phyloP scores from a whole-genome alignment of 1,140 invertebrate species.

The Penaeus vannamei region DNA sequence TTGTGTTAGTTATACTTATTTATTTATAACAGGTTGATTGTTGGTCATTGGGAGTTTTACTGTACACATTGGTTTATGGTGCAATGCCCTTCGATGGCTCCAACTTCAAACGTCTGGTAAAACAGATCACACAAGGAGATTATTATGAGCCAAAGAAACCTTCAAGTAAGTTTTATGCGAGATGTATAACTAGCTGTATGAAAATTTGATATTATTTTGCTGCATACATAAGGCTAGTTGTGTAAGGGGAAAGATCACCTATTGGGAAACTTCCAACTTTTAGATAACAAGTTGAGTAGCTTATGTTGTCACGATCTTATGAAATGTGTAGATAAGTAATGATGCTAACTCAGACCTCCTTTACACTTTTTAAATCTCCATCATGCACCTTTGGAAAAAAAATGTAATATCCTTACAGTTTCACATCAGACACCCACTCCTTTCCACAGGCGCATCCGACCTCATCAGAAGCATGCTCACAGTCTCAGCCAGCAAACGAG shows the following conservation, averaged over 20 bases:
- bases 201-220: not conserved
- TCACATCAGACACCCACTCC: conserved; percentile 55
- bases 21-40: conserved; percentile 79
- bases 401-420: too few species aligned
- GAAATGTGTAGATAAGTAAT: too few species aligned
- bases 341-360: too few species aligned
- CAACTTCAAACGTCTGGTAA: conserved; percentile 96
- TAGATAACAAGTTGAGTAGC: too few species aligned
- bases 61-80: conserved; percentile 98
- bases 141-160: conserved; percentile 97
- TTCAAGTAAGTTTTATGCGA: conserved; percentile 80
- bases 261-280: too few species aligned
- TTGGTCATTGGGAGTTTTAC: conserved; percentile 96
- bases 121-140: conserved; percentile 96
- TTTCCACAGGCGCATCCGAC: conserved; percentile 86
- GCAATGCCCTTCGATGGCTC: conserved; percentile 99
- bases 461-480: conserved; percentile 95
- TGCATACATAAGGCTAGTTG: too few species aligned
- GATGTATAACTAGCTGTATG: not conserved
- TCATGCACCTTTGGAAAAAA: too few species aligned
- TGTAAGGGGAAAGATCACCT: too few species aligned
- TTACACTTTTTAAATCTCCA: too few species aligned
- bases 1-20: conserved; percentile 47
- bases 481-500: conserved; percentile 89
- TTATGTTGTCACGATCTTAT: too few species aligned